Conservation (phyloP, 64 coral and sea anemone genomes). For the Dendronephthya gigantea region DNA sequence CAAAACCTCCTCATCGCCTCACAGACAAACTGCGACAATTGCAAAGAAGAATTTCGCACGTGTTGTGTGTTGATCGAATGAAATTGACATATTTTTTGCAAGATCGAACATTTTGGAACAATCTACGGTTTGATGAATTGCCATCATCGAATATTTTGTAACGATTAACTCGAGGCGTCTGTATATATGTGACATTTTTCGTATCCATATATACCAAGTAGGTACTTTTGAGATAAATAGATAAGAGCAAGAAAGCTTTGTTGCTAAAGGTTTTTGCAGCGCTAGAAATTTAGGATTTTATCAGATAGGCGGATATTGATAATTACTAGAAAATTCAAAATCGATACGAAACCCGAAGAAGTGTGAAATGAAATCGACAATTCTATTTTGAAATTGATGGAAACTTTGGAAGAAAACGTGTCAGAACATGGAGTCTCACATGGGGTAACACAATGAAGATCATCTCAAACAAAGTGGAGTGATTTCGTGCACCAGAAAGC, state of each 20-base stretch:
- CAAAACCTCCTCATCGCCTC: background rate
- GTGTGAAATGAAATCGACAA: background rate
- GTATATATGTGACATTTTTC: background rate
- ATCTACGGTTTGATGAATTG: background rate
- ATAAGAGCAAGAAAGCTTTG: background rate
- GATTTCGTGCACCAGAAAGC: background rate
- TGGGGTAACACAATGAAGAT: background rate
- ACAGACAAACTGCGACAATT: background rate
- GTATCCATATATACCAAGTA: background rate
- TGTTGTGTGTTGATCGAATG: background rate
- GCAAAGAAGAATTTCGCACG: background rate
- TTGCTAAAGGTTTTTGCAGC: background rate
- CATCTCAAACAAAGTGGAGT: background rate
- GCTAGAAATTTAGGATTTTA: background rate
- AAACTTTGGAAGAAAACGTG: background rate
- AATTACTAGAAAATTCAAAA: background rate
- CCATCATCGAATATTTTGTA: background rate
- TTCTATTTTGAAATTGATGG: background rate
- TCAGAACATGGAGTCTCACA: background rate
- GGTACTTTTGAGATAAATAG: background rate
- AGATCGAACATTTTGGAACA: background rate
- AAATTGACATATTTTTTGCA: background rate
- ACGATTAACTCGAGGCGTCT: background rate
- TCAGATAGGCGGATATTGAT: background rate
- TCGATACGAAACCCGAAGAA: background rate